phyloP scores from a whole-genome alignment of 2,113 vertebrate genomes.

The Poeciliopsis turrubarensis region DNA sequence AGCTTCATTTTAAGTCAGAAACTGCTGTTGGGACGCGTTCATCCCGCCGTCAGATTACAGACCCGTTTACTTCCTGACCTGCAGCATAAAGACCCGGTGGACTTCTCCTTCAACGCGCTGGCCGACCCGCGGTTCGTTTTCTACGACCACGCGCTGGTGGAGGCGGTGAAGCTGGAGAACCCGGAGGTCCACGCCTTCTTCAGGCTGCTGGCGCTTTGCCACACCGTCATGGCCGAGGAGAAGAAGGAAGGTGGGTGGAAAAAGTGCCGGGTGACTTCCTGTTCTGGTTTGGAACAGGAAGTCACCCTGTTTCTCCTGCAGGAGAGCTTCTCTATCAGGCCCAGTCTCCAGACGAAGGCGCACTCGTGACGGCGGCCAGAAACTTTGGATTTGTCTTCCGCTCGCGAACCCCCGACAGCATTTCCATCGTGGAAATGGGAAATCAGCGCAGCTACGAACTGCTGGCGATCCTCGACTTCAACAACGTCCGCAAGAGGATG shows the following conservation, averaged over 20 bases:
- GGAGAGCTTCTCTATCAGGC: constrained; percentile 91
- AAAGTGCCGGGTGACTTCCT: constrained; percentile 85
- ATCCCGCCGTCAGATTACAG: no score
- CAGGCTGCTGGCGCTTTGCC: constrained; percentile 91
- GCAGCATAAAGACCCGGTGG: constrained; percentile 84
- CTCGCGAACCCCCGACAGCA: constrained; percentile 88
- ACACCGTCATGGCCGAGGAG: constrained; percentile 95
- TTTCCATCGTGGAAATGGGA: constrained; percentile 91
- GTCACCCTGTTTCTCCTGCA: constrained; percentile 47
- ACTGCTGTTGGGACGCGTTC: no score
- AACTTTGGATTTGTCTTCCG: constrained; percentile 95
- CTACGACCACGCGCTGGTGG: constrained; percentile 88
- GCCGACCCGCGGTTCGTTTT: constrained; percentile 89
- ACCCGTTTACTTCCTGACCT: neutral
- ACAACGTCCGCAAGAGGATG: constrained; percentile 95
- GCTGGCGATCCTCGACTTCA: constrained; percentile 93
- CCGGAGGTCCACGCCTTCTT: constrained; percentile 86
- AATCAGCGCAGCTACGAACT: constrained; percentile 84
- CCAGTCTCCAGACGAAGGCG: constrained; percentile 96
- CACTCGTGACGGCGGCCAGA: constrained; percentile 92
- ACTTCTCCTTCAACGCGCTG: constrained; percentile 91
- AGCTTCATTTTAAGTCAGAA: no score
- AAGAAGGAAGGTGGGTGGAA: constrained; percentile 84
- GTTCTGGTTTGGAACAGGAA: no score
- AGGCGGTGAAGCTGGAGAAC: constrained; percentile 84